Evolutionary conservation across 2,113 vertebrate genomes (phyloP).

Genomic region (Tyrannus savana): DNA sequence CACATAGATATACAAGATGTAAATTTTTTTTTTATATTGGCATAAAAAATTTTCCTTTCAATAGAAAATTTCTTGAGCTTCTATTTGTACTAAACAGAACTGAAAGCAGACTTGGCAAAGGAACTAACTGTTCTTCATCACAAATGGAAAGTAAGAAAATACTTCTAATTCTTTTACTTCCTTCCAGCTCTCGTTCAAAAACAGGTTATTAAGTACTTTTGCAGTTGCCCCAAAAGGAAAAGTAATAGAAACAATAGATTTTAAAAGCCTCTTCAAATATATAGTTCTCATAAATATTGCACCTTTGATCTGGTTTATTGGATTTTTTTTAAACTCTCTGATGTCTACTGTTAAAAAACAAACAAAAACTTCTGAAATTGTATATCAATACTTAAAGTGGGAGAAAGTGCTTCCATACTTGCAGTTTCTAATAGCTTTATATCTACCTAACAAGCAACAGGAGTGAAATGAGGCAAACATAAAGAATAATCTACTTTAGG

Average conservation of each 20-base stretch:
- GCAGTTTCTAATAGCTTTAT: neutral
- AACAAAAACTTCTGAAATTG: neutral
- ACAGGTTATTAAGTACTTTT: constrained; percentile 8
- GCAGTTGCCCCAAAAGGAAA: constrained; percentile 5
- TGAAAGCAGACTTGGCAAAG: constrained; percentile 16
- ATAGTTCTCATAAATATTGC: neutral
- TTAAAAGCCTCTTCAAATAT: neutral
- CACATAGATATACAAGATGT: neutral
- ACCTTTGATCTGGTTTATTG: neutral
- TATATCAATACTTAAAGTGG: neutral
- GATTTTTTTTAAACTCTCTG: neutral
- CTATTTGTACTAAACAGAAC: neutral
- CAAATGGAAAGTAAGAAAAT: constrained; percentile 46
- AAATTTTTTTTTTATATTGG: neutral
- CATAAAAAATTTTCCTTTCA: neutral
- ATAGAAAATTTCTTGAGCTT: neutral
- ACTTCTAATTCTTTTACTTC: constrained; percentile 29
- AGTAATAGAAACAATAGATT: neutral
- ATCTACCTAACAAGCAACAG: neutral
- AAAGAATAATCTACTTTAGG: neutral
- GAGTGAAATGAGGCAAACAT: neutral
- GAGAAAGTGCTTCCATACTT: neutral
- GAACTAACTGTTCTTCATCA: neutral
- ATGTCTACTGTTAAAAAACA: neutral
- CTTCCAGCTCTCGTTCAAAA: constrained; percentile 29